phyloP scores from a whole-genome alignment of 2,888 invertebrate genomes.

The Drosophila neotestacea region DNA sequence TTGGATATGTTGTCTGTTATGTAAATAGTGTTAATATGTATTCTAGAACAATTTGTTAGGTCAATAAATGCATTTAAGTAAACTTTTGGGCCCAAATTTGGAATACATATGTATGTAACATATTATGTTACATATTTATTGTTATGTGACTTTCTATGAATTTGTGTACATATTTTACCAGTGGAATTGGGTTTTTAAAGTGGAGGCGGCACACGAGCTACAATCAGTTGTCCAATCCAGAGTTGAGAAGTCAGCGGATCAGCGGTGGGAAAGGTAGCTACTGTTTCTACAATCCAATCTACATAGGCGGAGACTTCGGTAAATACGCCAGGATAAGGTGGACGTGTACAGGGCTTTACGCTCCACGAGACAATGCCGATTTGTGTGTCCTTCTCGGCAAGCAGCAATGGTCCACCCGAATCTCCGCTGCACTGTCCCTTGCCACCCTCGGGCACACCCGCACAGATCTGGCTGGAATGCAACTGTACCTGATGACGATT shows the following conservation, averaged over 20 bases:
- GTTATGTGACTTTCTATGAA: too few species aligned
- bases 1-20: constrained; percentile 11
- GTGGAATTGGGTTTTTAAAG: constrained; percentile 35
- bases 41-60: constrained; percentile 37
- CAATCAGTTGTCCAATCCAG: constrained; percentile 66
- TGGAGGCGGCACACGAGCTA: constrained; percentile 61
- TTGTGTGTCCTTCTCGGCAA: constrained; percentile 78
- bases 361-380: constrained; percentile 86
- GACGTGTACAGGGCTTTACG: constrained; percentile 84
- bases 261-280: constrained; percentile 35
- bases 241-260: constrained; percentile 39
- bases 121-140: too few species aligned
- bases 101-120: too few species aligned
- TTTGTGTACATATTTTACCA: too few species aligned
- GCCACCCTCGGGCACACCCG: constrained; percentile 85
- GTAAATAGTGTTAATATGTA: constrained; percentile 22
- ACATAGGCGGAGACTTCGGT: constrained; percentile 84
- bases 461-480: constrained; percentile 85
- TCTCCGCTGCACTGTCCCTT: constrained; percentile 86
- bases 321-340: constrained; percentile 85
- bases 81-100: not conserved
- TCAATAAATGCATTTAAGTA: constrained; percentile 55
- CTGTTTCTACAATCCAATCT: constrained; percentile 82
- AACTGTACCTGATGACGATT: constrained; percentile 74
- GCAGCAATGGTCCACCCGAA: constrained; percentile 85